Base-by-base conservation (phyloP, 2,797 vertebrate genomes). In the Toxotes lorentzi region DNA sequence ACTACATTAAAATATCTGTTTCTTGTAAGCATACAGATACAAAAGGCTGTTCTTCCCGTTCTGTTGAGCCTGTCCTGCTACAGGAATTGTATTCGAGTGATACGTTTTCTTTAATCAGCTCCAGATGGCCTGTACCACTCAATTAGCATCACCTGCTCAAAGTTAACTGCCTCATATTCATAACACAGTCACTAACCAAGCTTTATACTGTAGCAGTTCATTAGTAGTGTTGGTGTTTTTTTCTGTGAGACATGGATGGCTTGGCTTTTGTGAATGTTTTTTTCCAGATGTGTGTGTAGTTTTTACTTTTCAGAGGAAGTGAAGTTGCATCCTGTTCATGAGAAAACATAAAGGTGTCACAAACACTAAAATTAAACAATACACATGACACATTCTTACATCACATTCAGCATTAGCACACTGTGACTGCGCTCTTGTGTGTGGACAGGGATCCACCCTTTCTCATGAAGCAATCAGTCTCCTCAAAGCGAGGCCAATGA, bases 41-140 rank as follows among this genome's bases (percentile, higher is more conserved):
- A 65, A 17, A n/a, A 58, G 41, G 35, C 75, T 0, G n/a, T 7
- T 13, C 11, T 24, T 76, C 64, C 59, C 34, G 14, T 41, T 56
- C 10, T 34, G 23, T 35, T 41, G 53, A 11, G 63, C 76, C 34
- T 62, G 82, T 73, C 23, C 48, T 30, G 47, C 66, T 79, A 63
- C 69, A 73, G 83, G 78, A 89, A 86, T 69, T 59, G 41, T 16
- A 16, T 73, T 75, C 72, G 67, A 87, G 43, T 59, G 88, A 84
- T 82, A 23, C 30, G 7, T 82, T 89, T 78, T 6, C 30, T 71
- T 61, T 85, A 89, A 92, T 78, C 73, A 2, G 58, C 84, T 87
- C 89, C 91, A 91, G 87, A 89, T 90, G 88, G 73, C 57, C 85
- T 40, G 84, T 66, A 81, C 65, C 81, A 73, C 83, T 83, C 83